Evolutionary conservation across 2,888 invertebrate species (phyloP).

Genomic region (Bugula neritina): DNA sequence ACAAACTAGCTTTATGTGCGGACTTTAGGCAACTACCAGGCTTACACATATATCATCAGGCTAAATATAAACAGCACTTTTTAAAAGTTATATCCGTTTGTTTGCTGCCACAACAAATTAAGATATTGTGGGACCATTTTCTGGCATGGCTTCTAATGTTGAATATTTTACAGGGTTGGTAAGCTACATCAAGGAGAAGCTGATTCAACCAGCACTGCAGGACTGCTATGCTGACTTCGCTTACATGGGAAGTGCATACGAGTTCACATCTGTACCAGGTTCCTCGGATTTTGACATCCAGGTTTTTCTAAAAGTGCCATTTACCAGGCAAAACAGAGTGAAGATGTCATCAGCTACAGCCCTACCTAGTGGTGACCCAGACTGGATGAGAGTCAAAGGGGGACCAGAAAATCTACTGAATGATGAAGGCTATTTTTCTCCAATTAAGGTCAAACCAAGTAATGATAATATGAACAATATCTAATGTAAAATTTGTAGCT

Average conservation of each 20-base stretch:
- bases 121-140: too few species aligned
- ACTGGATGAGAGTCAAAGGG: background rate
- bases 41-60: too few species aligned
- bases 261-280: background rate
- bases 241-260: conserved; percentile 18
- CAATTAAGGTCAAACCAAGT: background rate
- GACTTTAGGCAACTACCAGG: too few species aligned
- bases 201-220: background rate
- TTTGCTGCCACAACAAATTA: too few species aligned
- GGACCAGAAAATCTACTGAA: background rate
- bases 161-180: background rate
- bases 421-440: background rate
- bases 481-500: too few species aligned
- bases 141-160: too few species aligned
- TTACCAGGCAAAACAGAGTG: background rate
- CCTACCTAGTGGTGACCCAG: background rate
- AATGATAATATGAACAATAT: background rate
- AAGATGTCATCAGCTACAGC: background rate
- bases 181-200: background rate
- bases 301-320: conserved; percentile 5
- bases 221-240: background rate
- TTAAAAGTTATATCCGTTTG: too few species aligned
- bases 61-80: too few species aligned
- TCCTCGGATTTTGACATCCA: conserved; percentile 12
- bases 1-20: too few species aligned